Base-by-base conservation (phyloP, 2,888 invertebrate genomes). In the Pandemis cinnamomeana region DNA sequence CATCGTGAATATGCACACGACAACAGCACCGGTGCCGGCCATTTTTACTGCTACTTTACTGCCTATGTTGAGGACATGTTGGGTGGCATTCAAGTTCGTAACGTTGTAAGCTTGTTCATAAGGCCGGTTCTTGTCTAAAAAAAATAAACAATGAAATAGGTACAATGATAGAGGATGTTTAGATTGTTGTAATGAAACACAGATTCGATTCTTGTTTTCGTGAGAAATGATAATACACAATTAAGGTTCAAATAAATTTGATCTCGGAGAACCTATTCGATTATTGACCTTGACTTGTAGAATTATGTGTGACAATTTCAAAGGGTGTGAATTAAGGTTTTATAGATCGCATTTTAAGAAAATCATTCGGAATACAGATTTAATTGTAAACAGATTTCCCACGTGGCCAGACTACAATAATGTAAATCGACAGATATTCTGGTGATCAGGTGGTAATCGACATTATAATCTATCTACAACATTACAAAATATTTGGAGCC, bases 91-190 rank as follows among this genome's bases (percentile, higher is more conserved):
- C 13, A 73, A 41, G 6, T 36, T 67, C 15, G 76, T 76, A 11
- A 69, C 67, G 60, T 78, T 78, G 61, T 78, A 78, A 0, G 77
- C 63, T 71, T 77, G 71, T 0, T 73, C 67, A 20, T 78, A 75
- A 15, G 77, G 77, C 13, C 75, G 60, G 44, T 76, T 62, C 66
- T 75, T 27, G 63, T 77, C 77, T 77, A 76, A 10, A 71, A 76
- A 27, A 76, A 27, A 46, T 11, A 46, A 10, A 15, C 53, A 15
- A 53, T 46, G 4, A 46, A 44, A 44, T 44, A 20, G 8, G 8
- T 44, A 2, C 5, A 7, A 44, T 7, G 8, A 44, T 46, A 10
- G 0, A 41, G 13, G 7, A 41, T 61, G 61, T 51, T n/a, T 6
- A 8, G 44, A 44, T 44, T 44, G 13, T 51, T 13, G 1, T 51